Conservation (phyloP, 2,113 vertebrate genomes). For the Microcebus ravelobensis region DNA sequence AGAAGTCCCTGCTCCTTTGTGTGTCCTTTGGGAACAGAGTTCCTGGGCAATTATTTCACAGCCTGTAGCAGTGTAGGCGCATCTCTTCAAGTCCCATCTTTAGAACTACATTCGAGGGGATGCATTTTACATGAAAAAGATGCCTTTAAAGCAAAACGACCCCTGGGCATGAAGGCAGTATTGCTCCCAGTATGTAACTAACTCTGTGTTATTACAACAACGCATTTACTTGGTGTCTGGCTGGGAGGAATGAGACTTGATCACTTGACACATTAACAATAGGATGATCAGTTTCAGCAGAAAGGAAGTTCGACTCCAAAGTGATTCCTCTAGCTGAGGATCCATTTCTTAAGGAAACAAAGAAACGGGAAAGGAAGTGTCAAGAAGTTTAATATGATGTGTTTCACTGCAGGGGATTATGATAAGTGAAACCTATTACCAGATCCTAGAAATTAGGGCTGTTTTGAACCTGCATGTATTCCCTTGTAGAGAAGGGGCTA, state of each 20-base stretch:
- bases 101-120: constrained; percentile 69
- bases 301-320: neutral
- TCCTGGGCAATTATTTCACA: constrained; percentile 83
- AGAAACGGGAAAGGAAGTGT: constrained; percentile 55
- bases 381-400: constrained; percentile 52
- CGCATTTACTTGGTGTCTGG: constrained; percentile 70
- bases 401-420: constrained; percentile 43
- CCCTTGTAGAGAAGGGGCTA: neutral
- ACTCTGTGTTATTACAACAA: constrained; percentile 66
- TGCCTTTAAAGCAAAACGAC: constrained; percentile 69
- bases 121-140: constrained; percentile 82
- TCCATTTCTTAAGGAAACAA: constrained; percentile 69
- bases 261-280: constrained; percentile 58
- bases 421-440: constrained; percentile 67
- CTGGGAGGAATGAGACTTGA: constrained; percentile 69
- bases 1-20: constrained; percentile 39
- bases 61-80: constrained; percentile 77
- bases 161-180: constrained; percentile 67
- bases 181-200: constrained; percentile 69
- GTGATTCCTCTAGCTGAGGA: neutral
- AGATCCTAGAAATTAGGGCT: neutral
- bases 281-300: constrained; percentile 61
- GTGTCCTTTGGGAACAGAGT: constrained; percentile 74
- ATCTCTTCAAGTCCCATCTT: constrained; percentile 76
- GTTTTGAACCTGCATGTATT: neutral